Base-by-base conservation (phyloP, 2,888 invertebrate genomes). In the Arctia plantaginis region DNA sequence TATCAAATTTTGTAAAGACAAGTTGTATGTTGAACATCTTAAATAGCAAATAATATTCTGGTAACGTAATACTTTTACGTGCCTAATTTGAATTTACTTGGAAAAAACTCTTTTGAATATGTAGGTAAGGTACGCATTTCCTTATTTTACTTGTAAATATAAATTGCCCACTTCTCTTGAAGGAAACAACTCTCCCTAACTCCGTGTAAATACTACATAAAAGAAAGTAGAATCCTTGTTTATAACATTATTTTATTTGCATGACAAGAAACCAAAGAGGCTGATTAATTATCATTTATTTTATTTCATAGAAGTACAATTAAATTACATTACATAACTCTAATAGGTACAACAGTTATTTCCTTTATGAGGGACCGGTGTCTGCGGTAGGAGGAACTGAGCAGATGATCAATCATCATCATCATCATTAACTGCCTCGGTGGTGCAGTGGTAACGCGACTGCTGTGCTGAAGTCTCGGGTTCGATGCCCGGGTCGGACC, bases 121-220 rank as follows among this genome's bases (percentile, higher is more conserved):
- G 44, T 77, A 75, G 30, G 44, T 20, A 47, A 74, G 44, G 44
- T 33, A 47, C n/a, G 71, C 73, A 71, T 39, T 65, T 73, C 69
- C 74, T 77, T 77, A 81, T 79, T 82, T 81, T 73, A 75, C 72
- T 79, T 81, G 73, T 82, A 82, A 79, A 82, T 76, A 77, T 73
- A 84, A 82, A 82, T 82, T 83, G 64, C 64, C 67, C 74, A 74
- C 76, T 79, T 76, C 71, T 47, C 76, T 83, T 77, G 73, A 82
- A 81, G 66, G 44, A 51, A 83, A 74, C 73, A 67, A 68, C 23
- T 62, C 73, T 76, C 75, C 73, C 75, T 72, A 66, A 74, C 77
- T 73, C 35, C 47, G 12, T 59, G 73, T 69, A 77, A 76, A 80
- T 73, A 74, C 18, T 70, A 71, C 59, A 62, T 73, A 66, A 74